phyloP scores from a whole-genome alignment of 2,113 vertebrate species.

The Otus sunia region DNA sequence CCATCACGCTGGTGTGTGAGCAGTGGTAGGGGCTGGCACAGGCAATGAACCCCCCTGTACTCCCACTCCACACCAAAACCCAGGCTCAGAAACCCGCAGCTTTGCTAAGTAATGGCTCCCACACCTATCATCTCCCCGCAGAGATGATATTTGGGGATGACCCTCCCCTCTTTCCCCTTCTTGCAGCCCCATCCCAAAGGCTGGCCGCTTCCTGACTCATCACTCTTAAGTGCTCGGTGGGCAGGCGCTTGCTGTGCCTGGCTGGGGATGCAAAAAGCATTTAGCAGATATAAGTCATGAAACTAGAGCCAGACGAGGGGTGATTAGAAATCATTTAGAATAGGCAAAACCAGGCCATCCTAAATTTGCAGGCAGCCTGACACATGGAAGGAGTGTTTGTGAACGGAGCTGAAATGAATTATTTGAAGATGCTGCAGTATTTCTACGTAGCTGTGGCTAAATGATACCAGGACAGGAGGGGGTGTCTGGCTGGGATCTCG shows the following conservation, averaged over 20 bases:
- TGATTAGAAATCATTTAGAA: background rate
- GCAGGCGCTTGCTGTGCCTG: background rate
- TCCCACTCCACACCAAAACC: background rate
- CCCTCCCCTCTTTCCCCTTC: background rate
- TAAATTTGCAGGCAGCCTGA: background rate
- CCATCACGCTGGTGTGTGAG: rapidly evolving
- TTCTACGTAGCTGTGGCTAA: background rate
- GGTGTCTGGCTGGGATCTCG: background rate
- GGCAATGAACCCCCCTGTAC: rapidly evolving
- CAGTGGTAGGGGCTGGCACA: background rate
- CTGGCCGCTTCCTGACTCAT: background rate
- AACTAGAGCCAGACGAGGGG: background rate
- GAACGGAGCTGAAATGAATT: background rate
- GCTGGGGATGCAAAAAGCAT: background rate
- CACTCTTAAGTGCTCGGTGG: background rate
- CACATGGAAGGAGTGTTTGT: background rate
- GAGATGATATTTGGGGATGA: background rate
- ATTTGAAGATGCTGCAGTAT: background rate
- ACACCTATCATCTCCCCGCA: background rate
- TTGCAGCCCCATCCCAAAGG: background rate
- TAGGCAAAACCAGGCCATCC: background rate
- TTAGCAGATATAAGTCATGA: background rate
- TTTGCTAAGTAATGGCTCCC: rapidly evolving
- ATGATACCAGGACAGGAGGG: background rate
- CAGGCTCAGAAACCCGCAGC: background rate